Conservation (phyloP, 2,797 vertebrate genomes). For the Rhabdomys pumilio region DNA sequence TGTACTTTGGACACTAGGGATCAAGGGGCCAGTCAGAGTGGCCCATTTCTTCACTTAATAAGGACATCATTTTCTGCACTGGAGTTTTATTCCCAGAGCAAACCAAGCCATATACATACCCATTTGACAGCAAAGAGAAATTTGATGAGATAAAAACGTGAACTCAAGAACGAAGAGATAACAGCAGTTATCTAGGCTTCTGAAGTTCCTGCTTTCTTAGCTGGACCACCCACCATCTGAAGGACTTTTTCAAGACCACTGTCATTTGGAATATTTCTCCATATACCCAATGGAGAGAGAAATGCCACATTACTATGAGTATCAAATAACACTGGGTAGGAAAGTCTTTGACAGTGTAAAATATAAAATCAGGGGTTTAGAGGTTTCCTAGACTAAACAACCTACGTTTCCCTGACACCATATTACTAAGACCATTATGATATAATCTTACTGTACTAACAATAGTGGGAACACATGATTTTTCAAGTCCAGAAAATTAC, state of each 20-base stretch:
- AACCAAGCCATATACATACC: neutral
- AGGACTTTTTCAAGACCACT: neutral
- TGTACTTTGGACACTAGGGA: neutral
- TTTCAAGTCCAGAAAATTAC: neutral
- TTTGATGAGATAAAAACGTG: neutral
- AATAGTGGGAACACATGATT: neutral
- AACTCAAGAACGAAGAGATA: neutral
- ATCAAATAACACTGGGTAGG: conserved; percentile 35
- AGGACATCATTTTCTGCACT: neutral
- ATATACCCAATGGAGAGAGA: neutral
- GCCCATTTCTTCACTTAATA: neutral
- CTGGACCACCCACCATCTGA: neutral
- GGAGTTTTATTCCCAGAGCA: neutral
- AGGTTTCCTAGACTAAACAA: neutral
- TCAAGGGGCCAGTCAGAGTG: neutral
- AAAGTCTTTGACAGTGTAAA: conserved; percentile 6
- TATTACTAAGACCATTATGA: neutral
- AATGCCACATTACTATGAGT: neutral
- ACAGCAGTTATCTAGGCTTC: neutral
- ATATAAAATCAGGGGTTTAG: neutral
- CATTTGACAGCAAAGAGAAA: neutral
- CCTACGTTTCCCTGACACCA: neutral
- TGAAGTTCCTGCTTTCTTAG: neutral
- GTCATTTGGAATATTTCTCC: neutral
- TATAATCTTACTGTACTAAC: neutral